phyloP scores from a whole-genome alignment of 2,797 vertebrate species.

The Scolopax rusticola region DNA sequence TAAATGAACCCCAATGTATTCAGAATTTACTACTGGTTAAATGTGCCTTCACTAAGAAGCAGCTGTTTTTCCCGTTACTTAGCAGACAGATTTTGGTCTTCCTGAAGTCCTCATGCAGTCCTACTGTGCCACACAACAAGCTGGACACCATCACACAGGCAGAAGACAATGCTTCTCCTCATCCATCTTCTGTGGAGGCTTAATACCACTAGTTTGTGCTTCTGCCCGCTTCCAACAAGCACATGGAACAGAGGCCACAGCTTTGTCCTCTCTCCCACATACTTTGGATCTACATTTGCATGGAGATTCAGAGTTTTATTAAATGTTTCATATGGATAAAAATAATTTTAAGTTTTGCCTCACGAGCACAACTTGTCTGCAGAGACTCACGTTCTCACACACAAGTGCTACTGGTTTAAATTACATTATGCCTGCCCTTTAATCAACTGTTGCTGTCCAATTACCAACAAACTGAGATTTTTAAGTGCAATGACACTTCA shows the following conservation, averaged over 20 bases:
- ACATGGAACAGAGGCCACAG: rapidly evolving
- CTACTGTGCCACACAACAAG: too few relatives aligned
- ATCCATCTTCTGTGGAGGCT: neutral
- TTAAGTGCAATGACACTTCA: neutral
- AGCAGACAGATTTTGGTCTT: neutral
- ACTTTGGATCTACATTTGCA: neutral
- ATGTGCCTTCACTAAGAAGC: neutral
- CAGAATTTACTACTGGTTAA: neutral
- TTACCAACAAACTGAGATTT: neutral
- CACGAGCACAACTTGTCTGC: neutral
- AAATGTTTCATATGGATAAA: neutral
- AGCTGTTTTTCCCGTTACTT: neutral
- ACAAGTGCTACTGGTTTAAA: neutral
- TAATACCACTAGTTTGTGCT: neutral
- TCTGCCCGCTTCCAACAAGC: neutral
- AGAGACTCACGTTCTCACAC: neutral
- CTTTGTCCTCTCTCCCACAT: neutral
- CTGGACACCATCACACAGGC: rapidly evolving
- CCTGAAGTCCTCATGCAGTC: neutral
- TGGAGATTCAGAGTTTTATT: neutral
- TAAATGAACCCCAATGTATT: neutral
- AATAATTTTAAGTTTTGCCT: neutral
- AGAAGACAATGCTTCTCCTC: neutral
- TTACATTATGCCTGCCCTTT: neutral
- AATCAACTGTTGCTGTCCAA: neutral